A percentile compares a stretch with the other conserved stretches of the same genome.
phyloP scores from a whole-genome alignment of 2,797 vertebrate species.

The Dicrostonyx torquatus region DNA sequence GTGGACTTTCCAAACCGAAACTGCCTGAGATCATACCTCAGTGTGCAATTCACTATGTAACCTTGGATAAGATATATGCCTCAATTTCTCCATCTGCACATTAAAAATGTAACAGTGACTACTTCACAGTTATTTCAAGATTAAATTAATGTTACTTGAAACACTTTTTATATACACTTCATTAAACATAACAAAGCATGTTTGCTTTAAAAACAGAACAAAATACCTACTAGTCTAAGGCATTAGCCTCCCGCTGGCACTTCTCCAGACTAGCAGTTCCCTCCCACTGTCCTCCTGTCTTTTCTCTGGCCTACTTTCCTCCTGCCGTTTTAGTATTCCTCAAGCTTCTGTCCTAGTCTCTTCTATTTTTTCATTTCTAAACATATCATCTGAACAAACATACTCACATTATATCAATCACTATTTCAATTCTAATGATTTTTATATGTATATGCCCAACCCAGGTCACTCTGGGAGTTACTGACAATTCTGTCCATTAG shows the following conservation, averaged over 20 bases:
- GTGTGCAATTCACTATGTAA: neutral
- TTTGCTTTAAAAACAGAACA: neutral
- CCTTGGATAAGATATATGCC: neutral
- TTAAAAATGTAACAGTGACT: neutral
- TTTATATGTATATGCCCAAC: neutral
- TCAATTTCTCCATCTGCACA: neutral
- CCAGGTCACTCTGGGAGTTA: constrained; percentile 15
- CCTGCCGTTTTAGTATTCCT: neutral
- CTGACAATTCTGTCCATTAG: constrained; percentile 14
- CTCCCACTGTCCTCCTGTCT: neutral
- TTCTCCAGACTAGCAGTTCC: neutral
- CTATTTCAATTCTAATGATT: neutral
- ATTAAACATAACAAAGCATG: neutral
- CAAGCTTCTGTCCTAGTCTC: neutral
- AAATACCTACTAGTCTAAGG: neutral
- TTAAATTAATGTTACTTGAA: constrained; percentile 20
- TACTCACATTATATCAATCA: neutral
- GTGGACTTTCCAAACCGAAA: neutral
- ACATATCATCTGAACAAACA: neutral
- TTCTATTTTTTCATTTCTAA: neutral
- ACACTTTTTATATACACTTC: constrained; percentile 5
- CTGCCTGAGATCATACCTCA: neutral
- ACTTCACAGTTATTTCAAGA: neutral
- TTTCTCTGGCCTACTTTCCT: neutral
- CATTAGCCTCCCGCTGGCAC: neutral